phyloP scores from a whole-genome alignment of 2,113 vertebrate genomes.

The Xyrauchen texanus region DNA sequence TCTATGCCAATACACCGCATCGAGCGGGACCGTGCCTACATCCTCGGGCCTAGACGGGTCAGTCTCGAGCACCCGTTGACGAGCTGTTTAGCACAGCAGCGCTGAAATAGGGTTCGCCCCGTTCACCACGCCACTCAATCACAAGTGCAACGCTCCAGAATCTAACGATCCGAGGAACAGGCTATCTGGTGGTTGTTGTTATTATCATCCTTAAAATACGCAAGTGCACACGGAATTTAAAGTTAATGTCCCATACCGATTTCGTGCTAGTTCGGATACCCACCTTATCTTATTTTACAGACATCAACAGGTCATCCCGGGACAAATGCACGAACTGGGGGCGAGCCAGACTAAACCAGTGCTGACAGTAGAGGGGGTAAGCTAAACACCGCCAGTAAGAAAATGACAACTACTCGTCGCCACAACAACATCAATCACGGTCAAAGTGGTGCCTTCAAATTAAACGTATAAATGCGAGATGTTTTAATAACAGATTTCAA shows the following conservation, averaged over 20 bases:
- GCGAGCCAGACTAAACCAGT: constrained; percentile 77
- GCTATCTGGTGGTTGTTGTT: background rate
- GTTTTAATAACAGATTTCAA: background rate
- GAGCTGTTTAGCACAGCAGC: constrained; percentile 61
- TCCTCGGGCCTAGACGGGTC: constrained; percentile 62
- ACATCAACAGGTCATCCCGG: constrained; percentile 86
- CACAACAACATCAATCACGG: constrained; percentile 16
- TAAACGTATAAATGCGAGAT: too few species aligned
- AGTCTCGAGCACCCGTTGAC: constrained; percentile 53
- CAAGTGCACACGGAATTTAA: constrained; percentile 14
- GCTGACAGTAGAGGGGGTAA: constrained; percentile 31
- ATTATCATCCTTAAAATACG: background rate
- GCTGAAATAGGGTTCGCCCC: constrained; percentile 57
- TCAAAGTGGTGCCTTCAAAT: background rate
- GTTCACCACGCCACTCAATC: constrained; percentile 44
- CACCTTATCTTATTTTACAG: constrained; percentile 77
- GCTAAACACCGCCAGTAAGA: constrained; percentile 53
- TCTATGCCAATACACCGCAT: constrained; percentile 38
- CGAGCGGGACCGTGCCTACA: constrained; percentile 35
- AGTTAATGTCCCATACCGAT: constrained; percentile 35
- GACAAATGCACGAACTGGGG: constrained; percentile 78
- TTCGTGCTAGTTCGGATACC: constrained; percentile 61
- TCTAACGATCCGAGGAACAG: background rate
- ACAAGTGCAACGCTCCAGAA: background rate
- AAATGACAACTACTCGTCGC: constrained; percentile 51